phyloP scores from a whole-genome alignment of 2,888 invertebrate species.

The Cryptocheilus praepositus region DNA sequence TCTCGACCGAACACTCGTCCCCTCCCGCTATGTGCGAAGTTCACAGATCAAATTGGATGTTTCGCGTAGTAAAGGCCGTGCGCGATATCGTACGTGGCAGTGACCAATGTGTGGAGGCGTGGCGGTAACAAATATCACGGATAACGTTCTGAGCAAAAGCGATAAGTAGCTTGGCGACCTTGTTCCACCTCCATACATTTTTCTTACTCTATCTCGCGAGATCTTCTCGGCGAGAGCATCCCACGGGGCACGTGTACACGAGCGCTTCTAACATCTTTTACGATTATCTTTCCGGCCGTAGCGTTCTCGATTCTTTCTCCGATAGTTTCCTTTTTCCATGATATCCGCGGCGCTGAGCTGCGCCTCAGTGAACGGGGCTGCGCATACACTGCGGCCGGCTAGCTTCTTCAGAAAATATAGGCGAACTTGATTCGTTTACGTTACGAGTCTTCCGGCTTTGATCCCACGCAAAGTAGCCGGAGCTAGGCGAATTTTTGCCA shows the following conservation, averaged over 20 bases:
- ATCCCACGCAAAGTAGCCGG: too few species aligned
- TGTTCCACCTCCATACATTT: background rate
- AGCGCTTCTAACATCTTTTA: constrained; percentile 38
- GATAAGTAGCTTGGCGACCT: constrained; percentile 36
- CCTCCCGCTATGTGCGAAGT: background rate
- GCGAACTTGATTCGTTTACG: too few species aligned
- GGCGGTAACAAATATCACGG: constrained; percentile 34
- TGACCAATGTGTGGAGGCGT: background rate
- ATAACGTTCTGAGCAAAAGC: constrained; percentile 31
- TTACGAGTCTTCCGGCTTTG: too few species aligned
- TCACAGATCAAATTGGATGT: constrained; percentile 28
- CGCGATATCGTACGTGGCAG: constrained; percentile 2
- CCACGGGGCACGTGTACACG: constrained; percentile 7
- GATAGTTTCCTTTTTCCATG: too few species aligned
- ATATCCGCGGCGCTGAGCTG: too few species aligned
- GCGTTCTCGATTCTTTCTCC: constrained; percentile 7
- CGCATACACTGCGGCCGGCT: too few species aligned
- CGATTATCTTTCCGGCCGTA: constrained; percentile 33
- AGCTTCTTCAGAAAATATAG: too few species aligned
- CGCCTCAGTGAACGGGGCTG: too few species aligned
- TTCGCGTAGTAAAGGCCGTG: background rate
- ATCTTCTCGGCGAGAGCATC: constrained; percentile 18
- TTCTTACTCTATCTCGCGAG: background rate
- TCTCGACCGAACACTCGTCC: too few species aligned
- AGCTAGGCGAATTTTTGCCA: too few species aligned